These are phyloP conservation scores for Sapajus apella DNA, from an alignment of 2,113 vertebrate species.

Conservation along the genomic window DNA sequence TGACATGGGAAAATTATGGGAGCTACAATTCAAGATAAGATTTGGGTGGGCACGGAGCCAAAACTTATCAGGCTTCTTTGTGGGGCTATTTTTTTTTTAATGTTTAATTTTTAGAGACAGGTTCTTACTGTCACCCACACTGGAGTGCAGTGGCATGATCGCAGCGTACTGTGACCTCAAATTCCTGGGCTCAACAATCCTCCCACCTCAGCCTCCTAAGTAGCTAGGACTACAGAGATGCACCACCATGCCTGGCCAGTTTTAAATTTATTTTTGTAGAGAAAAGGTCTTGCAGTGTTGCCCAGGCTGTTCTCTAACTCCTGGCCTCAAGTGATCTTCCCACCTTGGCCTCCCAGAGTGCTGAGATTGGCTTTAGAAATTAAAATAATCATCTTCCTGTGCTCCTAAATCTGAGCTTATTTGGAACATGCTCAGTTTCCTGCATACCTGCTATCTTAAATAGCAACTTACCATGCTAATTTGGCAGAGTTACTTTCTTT, in stretches of 20 bases:
- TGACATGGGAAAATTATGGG: too few species aligned
- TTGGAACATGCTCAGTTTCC: background rate
- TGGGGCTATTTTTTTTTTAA: background rate
- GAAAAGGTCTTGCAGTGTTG: background rate
- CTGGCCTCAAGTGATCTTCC: background rate
- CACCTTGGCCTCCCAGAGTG: background rate
- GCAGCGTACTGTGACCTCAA: background rate
- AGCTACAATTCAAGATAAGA: too few species aligned
- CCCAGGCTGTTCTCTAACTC: background rate
- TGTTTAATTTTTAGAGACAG: background rate
- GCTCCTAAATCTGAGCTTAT: background rate
- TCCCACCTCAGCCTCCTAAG: background rate
- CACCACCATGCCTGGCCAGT: background rate
- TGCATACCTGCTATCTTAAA: background rate
- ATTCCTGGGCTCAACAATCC: background rate
- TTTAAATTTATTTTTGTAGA: background rate
- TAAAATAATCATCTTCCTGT: background rate
- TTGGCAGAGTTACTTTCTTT: background rate
- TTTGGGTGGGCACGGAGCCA: too few species aligned
- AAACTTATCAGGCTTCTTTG: background rate
- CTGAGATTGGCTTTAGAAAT: background rate
- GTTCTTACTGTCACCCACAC: background rate
- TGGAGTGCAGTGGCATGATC: background rate
- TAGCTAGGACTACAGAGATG: background rate
- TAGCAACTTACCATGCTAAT: background rate